These are phyloP conservation scores for Corythucha ciliata DNA, from an alignment of 2,888 invertebrate species.

Conservation along the genomic window DNA sequence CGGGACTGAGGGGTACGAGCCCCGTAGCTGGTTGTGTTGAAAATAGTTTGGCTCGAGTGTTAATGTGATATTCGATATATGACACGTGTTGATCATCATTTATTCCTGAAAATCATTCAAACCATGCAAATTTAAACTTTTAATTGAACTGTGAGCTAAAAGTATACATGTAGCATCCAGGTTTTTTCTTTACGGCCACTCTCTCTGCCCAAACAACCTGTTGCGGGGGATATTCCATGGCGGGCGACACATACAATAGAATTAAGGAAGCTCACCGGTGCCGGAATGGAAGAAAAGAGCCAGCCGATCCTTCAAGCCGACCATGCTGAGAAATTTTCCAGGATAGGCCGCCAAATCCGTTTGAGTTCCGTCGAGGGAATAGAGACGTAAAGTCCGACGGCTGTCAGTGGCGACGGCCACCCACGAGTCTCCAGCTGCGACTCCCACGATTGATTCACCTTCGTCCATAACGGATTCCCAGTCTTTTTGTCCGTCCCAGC, in stretches of 20 bases:
- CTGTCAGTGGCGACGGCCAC: constrained; percentile 71
- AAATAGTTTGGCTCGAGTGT: constrained; percentile 24
- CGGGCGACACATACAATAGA: too few species aligned
- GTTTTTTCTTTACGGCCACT: too few species aligned
- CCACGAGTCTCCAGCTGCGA: constrained; percentile 60
- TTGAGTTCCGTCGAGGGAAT: constrained; percentile 79
- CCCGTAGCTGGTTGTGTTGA: constrained; percentile 30
- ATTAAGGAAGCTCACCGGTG: constrained; percentile 42
- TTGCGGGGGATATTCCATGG: too few species aligned
- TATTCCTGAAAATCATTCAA: constrained; percentile 40
- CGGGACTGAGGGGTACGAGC: constrained; percentile 55
- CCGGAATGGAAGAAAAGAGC: constrained; percentile 59
- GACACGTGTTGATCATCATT: constrained; percentile 42
- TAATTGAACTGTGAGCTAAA: constrained; percentile 16
- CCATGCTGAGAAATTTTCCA: constrained; percentile 61
- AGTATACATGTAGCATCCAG: too few species aligned
- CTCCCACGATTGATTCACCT: constrained; percentile 65
- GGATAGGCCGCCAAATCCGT: constrained; percentile 62
- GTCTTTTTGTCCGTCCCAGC: constrained; percentile 54
- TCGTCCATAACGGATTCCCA: constrained; percentile 73
- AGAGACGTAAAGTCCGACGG: constrained; percentile 78
- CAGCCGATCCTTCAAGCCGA: constrained; percentile 52
- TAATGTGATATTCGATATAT: constrained; percentile 41
- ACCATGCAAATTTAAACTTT: constrained; percentile 16
- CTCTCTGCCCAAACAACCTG: too few species aligned